phyloP scores from a whole-genome alignment of 2,797 vertebrate genomes.

The Rallus crepitans region DNA sequence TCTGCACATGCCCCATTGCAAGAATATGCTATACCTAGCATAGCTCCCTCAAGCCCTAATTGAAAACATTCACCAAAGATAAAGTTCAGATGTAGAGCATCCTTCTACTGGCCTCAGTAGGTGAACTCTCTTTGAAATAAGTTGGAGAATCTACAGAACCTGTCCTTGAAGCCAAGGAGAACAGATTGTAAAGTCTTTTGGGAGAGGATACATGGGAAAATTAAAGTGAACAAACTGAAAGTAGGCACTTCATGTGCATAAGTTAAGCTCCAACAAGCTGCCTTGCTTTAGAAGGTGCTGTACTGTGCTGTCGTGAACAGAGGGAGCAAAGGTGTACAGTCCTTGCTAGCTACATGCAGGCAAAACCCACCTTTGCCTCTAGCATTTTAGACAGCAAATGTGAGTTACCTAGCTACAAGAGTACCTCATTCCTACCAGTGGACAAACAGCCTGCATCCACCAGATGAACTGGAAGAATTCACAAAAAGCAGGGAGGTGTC shows the following conservation, averaged over 20 bases:
- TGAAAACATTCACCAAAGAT: neutral
- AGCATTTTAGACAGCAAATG: rapidly evolving
- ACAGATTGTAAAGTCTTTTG: neutral
- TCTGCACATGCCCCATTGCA: neutral
- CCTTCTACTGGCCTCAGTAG: neutral
- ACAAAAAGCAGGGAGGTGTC: neutral
- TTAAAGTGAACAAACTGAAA: neutral
- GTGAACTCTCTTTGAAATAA: neutral
- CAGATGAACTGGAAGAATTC: neutral
- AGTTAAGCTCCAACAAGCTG: neutral
- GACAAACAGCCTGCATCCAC: neutral
- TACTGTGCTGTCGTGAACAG: neutral
- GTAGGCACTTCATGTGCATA: neutral
- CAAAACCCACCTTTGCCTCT: neutral
- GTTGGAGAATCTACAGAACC: neutral
- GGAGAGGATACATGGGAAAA: neutral
- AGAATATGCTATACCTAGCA: neutral
- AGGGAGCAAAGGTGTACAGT: neutral
- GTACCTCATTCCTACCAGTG: neutral
- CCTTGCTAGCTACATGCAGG: neutral
- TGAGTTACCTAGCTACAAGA: neutral
- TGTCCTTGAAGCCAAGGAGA: neutral
- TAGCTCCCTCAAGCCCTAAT: neutral
- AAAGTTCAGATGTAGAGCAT: neutral
- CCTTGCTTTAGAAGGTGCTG: neutral